A percentile compares a stretch with the other conserved stretches of the same genome.
phyloP scores from a whole-genome alignment of 2,888 invertebrate genomes.

The Dryomyza anilis region DNA sequence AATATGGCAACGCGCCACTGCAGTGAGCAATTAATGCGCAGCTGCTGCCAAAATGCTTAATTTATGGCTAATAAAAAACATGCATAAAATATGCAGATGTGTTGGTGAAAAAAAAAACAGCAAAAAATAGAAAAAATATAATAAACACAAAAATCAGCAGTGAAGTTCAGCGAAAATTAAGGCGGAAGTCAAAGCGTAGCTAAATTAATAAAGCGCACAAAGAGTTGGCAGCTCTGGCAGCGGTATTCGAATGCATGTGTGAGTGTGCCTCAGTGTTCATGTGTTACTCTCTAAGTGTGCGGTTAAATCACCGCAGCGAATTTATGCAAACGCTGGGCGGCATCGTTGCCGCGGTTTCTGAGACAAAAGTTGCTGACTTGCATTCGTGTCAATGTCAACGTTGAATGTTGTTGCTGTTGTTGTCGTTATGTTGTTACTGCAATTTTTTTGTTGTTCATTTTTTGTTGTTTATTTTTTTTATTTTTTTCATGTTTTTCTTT shows the following conservation, averaged over 20 bases:
- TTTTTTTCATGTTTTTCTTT: background rate
- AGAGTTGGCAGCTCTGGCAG: background rate
- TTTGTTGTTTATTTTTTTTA: background rate
- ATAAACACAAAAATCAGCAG: background rate
- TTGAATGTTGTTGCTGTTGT: background rate
- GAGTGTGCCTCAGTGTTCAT: background rate
- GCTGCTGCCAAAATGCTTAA: background rate
- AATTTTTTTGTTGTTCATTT: background rate
- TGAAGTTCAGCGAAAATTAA: background rate
- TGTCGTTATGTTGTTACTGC: background rate
- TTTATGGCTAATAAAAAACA: too few relatives aligned
- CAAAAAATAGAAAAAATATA: background rate
- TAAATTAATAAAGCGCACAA: background rate
- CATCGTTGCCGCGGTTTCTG: too few relatives aligned
- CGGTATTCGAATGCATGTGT: background rate
- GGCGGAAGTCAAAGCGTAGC: background rate
- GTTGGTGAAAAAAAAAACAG: background rate
- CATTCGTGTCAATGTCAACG: slow-evolving; percentile 5
- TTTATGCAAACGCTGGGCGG: too few relatives aligned
- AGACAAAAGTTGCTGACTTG: background rate
- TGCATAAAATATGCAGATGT: background rate
- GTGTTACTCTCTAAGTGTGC: too few relatives aligned
- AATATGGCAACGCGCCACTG: background rate
- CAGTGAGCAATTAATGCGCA: background rate
- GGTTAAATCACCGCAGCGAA: too few relatives aligned